These are phyloP conservation scores for Epinotia ramella DNA, from an alignment of 2,888 invertebrate genomes.

Conservation along the genomic window DNA sequence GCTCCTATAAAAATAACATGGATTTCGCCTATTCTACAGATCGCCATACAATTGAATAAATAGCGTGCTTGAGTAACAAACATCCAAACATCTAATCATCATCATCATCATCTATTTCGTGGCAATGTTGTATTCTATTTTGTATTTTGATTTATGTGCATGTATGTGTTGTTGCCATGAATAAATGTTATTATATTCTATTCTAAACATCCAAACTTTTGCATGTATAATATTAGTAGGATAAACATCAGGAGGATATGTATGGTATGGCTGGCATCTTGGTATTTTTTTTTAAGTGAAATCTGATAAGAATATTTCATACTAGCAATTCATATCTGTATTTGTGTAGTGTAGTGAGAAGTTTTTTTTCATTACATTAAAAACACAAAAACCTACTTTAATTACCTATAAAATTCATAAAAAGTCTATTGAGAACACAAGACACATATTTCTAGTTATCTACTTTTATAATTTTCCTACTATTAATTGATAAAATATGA, in stretches of 20 bases:
- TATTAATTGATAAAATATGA: conserved; percentile 15
- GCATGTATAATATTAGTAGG: too few species aligned
- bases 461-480: neutral
- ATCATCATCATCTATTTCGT: too few species aligned
- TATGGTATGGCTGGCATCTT: neutral
- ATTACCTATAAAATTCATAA: neutral
- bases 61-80: too few species aligned
- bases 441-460: neutral
- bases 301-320: conserved; percentile 5
- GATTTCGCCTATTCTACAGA: too few species aligned
- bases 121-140: too few species aligned
- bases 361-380: neutral
- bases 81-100: too few species aligned
- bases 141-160: too few species aligned
- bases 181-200: too few species aligned
- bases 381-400: neutral
- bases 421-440: neutral
- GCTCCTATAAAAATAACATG: too few species aligned
- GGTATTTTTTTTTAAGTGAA: neutral
- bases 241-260: neutral
- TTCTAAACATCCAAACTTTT: too few species aligned
- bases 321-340: neutral
- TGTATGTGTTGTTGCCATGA: too few species aligned
- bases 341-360: neutral
- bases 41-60: too few species aligned